Percentiles rank a stretch among this genome's conserved stretches.
Evolutionary conservation across 2,797 vertebrate genomes (phyloP).

Genomic region (Telmatherina bonti): DNA sequence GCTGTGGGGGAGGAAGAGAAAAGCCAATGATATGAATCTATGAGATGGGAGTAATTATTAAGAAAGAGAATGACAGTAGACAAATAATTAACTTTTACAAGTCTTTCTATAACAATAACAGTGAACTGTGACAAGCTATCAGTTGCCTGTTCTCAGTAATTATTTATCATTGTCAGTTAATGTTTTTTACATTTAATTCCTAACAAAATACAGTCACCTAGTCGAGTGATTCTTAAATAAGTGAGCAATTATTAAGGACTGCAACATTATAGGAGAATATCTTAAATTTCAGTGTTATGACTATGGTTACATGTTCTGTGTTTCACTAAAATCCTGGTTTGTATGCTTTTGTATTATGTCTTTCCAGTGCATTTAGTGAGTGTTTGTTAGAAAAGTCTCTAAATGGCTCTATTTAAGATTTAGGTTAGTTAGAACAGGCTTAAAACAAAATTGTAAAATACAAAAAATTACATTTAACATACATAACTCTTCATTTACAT

Average conservation of each 20-base stretch:
- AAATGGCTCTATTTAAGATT: too few relatives aligned
- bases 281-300: neutral
- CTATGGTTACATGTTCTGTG: neutral
- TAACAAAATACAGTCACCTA: neutral
- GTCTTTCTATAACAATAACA: conserved; percentile 20
- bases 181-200: neutral
- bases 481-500: neutral
- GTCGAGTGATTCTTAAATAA: neutral
- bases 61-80: conserved; percentile 43
- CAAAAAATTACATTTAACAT: too few relatives aligned
- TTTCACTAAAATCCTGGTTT: neutral
- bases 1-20: conserved; percentile 38
- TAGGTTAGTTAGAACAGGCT: too few relatives aligned
- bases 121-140: neutral
- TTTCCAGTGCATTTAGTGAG: neutral
- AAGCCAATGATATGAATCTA: conserved; percentile 41
- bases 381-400: neutral
- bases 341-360: neutral
- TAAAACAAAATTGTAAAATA: neutral
- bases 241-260: too few relatives aligned
- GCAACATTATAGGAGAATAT: too few relatives aligned
- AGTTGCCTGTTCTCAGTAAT: conserved; percentile 10
- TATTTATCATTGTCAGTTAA: too few relatives aligned
- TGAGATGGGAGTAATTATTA: conserved; percentile 51
- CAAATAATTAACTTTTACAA: conserved; percentile 32